Base-by-base conservation (phyloP, 2,888 invertebrate species). In the Cosmia trapezina region DNA sequence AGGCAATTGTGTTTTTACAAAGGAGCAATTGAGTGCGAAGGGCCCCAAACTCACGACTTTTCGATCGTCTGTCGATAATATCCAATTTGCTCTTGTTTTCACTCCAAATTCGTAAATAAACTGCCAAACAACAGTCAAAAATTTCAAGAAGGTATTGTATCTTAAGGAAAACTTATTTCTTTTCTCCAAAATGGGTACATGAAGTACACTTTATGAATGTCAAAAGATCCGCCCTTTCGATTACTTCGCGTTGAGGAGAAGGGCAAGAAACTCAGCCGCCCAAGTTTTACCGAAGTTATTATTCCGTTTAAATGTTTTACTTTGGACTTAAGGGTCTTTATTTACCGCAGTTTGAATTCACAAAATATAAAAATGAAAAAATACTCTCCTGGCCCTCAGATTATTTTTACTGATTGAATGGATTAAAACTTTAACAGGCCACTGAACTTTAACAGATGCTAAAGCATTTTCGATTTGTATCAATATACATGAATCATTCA, bases 181-280 rank as follows among this genome's bases (percentile, higher is more conserved):
- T 78, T 70, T 63, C 53, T 54, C 19, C 56, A 64, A 71, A 70
- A 71, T 68, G 61, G 41, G 33, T 76, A 70, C 81, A 69, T 64
- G 47, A 64, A 70, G 51, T 59, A 70, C 69, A 45, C 49, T 81
- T 71, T 81, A 66, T 69, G 79, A 67, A 78, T 79, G 80, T 78
- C 70, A 73, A 83, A 82, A 83, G 73, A 82, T 83, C 64, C 79
- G 83, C 73, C 83, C 73, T 59, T 67, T 81, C 83, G 79, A 73
- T 81, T 81, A 70, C 73, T 68, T 68, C 47, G 62, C 22, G 45
- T 65, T 37, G 57, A 67, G 70, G 53, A 57, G 59, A 61, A 72
- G 53, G 70, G 64, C 79, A 70, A 78, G 57, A 68, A 82, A 78
- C 79, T 78, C 59, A 51, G 28, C 47, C 54, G 54, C 14, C 51